These are phyloP conservation scores for Phaethon lepturus DNA, from an alignment of 2,113 vertebrate species.

Conservation along the genomic window DNA sequence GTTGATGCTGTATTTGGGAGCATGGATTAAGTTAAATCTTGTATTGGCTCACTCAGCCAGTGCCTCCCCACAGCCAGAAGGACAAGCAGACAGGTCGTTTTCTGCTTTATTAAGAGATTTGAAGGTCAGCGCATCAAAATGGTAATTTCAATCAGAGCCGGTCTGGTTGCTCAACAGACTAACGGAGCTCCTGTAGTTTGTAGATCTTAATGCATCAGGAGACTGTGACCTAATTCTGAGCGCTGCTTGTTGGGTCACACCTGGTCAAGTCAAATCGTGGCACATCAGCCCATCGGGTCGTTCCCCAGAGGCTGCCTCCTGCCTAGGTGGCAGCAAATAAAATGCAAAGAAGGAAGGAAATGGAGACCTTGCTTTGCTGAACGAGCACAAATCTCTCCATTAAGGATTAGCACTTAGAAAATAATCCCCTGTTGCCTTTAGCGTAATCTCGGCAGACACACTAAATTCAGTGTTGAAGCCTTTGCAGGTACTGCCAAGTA, in stretches of 20 bases:
- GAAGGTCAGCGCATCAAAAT: slow-evolving; percentile 70
- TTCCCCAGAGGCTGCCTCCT: background rate
- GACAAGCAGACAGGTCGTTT: slow-evolving; percentile 48
- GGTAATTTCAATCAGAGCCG: slow-evolving; percentile 69
- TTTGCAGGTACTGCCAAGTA: background rate
- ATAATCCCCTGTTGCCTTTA: slow-evolving; percentile 26
- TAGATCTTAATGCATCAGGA: slow-evolving; percentile 42
- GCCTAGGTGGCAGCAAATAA: slow-evolving; percentile 11
- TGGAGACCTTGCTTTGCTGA: slow-evolving; percentile 2
- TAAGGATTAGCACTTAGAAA: slow-evolving; percentile 32
- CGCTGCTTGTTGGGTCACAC: slow-evolving; percentile 48
- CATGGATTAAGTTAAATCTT: background rate
- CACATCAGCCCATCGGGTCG: background rate
- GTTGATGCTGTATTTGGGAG: background rate
- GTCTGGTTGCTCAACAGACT: slow-evolving; percentile 53
- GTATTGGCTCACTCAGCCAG: background rate
- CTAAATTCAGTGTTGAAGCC: slow-evolving; percentile 19
- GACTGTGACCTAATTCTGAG: slow-evolving; percentile 65
- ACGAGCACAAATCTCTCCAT: slow-evolving; percentile 23
- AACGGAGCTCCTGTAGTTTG: slow-evolving; percentile 31
- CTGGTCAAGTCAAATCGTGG: slow-evolving; percentile 53
- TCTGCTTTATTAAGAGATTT: slow-evolving; percentile 69
- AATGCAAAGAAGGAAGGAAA: background rate
- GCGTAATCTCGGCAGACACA: slow-evolving; percentile 35
- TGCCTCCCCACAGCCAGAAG: slow-evolving; percentile 21